Evolutionary conservation across 2,113 vertebrate genomes (phyloP).

Genomic region (Xenus cinereus): DNA sequence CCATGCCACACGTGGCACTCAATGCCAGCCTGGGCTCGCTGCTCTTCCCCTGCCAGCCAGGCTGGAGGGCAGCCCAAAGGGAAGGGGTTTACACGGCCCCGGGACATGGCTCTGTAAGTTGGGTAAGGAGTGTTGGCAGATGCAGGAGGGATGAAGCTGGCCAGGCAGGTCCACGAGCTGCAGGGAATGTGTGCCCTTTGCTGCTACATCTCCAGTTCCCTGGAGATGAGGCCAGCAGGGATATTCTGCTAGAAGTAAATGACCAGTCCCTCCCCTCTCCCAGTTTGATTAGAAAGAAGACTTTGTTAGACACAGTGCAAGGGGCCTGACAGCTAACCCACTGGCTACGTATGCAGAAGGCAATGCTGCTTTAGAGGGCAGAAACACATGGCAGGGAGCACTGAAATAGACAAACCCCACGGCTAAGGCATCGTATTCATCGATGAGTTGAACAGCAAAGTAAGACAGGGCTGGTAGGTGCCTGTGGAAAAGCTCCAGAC

Average conservation of each 20-base stretch:
- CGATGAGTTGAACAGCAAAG: background rate
- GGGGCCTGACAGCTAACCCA: background rate
- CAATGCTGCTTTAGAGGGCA: background rate
- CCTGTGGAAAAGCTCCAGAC: background rate
- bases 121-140: background rate
- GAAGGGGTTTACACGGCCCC: background rate
- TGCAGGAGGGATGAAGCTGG: background rate
- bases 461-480: background rate
- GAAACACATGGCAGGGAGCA: background rate
- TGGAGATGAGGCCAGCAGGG: background rate
- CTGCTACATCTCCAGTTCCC: background rate
- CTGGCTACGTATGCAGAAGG: background rate
- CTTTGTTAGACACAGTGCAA: accelerated
- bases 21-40: accelerated
- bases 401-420: background rate
- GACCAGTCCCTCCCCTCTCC: background rate
- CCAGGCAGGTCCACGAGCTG: background rate
- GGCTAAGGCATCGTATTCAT: background rate
- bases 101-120: background rate
- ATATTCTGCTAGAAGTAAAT: background rate
- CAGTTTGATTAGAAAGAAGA: background rate
- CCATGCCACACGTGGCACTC: accelerated
- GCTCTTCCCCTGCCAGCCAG: background rate
- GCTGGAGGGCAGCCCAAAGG: background rate
- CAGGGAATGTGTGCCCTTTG: background rate